Evolutionary conservation across 2,888 invertebrate genomes (phyloP).

Genomic region (Drosophila atroscutellata): DNA sequence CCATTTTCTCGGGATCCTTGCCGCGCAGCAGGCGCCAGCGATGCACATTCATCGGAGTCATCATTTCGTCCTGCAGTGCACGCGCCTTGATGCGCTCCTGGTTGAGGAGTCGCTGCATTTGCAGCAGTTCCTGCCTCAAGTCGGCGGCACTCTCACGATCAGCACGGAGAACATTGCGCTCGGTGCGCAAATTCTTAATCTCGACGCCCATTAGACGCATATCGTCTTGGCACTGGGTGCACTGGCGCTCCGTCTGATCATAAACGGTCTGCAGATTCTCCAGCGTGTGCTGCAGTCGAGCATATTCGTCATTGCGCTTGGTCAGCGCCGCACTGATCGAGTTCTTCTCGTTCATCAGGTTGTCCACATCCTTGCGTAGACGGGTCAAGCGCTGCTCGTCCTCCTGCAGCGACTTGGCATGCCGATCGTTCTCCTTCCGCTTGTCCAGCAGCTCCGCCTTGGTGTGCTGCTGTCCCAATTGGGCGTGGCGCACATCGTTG

Average conservation of each 20-base stretch:
- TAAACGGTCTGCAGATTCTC: slow-evolving; percentile 91
- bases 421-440: slow-evolving; percentile 84
- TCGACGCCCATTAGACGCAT: slow-evolving; percentile 93
- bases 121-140: slow-evolving; percentile 89
- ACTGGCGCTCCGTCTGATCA: slow-evolving; percentile 90
- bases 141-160: slow-evolving; percentile 93
- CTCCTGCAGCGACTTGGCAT: slow-evolving; percentile 90
- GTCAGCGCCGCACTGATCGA: slow-evolving; percentile 93
- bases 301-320: slow-evolving; percentile 92
- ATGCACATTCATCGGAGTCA: slow-evolving; percentile 96
- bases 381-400: slow-evolving; percentile 89
- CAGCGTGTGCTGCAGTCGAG: slow-evolving; percentile 91
- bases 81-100: slow-evolving; percentile 93
- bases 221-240: slow-evolving; percentile 92
- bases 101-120: slow-evolving; percentile 91
- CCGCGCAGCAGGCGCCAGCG: slow-evolving; percentile 95
- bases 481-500: slow-evolving; percentile 84
- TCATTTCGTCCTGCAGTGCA: slow-evolving; percentile 94
- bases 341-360: slow-evolving; percentile 91
- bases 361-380: slow-evolving; percentile 90
- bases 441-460: slow-evolving; percentile 83
- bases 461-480: slow-evolving; percentile 83
- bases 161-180: slow-evolving; percentile 89
- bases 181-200: slow-evolving; percentile 91
- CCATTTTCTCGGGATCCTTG: slow-evolving; percentile 93